phyloP scores from a whole-genome alignment of 1,140 invertebrate genomes.

The Megalopta genalis region DNA sequence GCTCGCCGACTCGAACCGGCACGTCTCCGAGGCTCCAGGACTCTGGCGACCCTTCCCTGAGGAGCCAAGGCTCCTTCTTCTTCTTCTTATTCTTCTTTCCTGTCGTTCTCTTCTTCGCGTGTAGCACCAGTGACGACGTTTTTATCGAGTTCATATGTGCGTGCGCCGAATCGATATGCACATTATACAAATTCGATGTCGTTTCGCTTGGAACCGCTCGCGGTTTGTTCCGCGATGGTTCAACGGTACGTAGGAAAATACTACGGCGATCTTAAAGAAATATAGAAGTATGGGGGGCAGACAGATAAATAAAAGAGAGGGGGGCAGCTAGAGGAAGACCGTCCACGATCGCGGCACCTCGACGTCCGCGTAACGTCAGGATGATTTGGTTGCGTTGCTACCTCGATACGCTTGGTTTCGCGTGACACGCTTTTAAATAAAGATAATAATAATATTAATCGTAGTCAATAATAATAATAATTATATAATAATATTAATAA shows the following conservation, averaged over 20 bases:
- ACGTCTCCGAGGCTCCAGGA: neutral
- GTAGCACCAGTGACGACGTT: constrained; percentile 28
- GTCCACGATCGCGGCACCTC: constrained; percentile 5
- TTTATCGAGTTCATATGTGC: neutral
- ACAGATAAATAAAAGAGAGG: constrained; percentile 34
- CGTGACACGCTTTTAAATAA: constrained; percentile 19
- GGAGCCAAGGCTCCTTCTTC: neutral
- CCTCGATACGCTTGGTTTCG: neutral
- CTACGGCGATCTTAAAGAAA: neutral
- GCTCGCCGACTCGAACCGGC: neutral
- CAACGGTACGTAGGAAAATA: neutral
- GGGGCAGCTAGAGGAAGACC: constrained; percentile 8
- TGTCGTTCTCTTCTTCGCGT: neutral
- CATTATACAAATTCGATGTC: constrained; percentile 18
- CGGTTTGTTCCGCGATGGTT: neutral
- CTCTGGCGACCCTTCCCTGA: constrained; percentile 11
- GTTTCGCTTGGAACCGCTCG: neutral
- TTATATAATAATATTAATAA: constrained; percentile 70
- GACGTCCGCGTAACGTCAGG: neutral
- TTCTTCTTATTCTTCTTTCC: no score
- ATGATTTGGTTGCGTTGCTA: constrained; percentile 12
- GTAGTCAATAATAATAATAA: constrained; percentile 53
- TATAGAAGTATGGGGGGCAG: no score
- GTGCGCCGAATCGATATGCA: constrained; percentile 17
- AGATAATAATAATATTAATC: constrained; percentile 42